Evolutionary conservation across 92 coral and sea anemone species (phyloP).

Genomic region (Umimayanthus chanpuru): DNA sequence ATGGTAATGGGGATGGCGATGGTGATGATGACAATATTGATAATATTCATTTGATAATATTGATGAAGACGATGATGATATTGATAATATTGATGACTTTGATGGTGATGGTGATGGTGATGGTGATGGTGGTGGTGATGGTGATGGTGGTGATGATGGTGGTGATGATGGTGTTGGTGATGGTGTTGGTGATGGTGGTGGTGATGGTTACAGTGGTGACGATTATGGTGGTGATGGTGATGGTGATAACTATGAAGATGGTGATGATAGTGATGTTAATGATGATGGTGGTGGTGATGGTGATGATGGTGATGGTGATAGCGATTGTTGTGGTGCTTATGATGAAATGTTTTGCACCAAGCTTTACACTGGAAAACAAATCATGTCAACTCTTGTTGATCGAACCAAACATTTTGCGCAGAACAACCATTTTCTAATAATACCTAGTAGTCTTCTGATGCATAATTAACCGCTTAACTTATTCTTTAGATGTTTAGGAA

Average conservation of each 20-base stretch:
- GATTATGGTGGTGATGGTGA: neutral
- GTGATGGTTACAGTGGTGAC: neutral
- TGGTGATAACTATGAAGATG: neutral
- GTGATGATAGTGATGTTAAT: too few species aligned
- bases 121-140: neutral
- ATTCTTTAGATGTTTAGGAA: too few species aligned
- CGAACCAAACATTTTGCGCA: too few species aligned
- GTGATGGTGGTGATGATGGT: neutral
- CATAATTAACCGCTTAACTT: too few species aligned
- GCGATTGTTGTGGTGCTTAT: neutral
- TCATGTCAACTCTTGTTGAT: too few species aligned
- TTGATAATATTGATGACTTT: too few species aligned
- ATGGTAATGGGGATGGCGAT: neutral
- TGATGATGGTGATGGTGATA: neutral
- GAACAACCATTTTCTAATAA: too few species aligned
- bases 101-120: neutral
- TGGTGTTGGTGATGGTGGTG: too few species aligned
- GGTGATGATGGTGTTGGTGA: neutral
- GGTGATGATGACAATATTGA: neutral
- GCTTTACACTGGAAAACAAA: too few species aligned
- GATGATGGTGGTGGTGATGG: neutral
- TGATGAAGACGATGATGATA: neutral
- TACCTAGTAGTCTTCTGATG: too few species aligned
- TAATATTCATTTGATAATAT: too few species aligned
- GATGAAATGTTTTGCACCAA: too few species aligned